These are phyloP conservation scores for Abrostola tripartita DNA, from an alignment of 2,888 invertebrate species.

Conservation along the genomic window DNA sequence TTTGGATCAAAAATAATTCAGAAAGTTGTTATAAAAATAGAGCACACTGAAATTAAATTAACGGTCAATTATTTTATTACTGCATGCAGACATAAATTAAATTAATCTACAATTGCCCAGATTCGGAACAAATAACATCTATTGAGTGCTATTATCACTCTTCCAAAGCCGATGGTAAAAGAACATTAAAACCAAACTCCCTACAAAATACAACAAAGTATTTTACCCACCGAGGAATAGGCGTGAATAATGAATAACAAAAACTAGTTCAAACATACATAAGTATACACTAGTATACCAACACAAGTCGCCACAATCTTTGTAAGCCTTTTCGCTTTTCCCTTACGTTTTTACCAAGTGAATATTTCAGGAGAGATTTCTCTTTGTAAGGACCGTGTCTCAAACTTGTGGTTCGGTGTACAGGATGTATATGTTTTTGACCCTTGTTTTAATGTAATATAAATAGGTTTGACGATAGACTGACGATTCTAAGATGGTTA, in stretches of 20 bases:
- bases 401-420: slow-evolving; percentile 34
- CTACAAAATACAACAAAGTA: not conserved
- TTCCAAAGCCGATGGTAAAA: no score
- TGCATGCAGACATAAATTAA: no score
- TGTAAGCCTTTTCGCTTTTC: slow-evolving; percentile 39
- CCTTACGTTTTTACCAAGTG: slow-evolving; percentile 46
- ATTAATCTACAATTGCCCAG: no score
- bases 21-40: no score
- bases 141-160: no score
- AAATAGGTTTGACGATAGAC: slow-evolving; percentile 2
- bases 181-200: no score
- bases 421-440: slow-evolving; percentile 20
- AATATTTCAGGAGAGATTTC: slow-evolving; percentile 52
- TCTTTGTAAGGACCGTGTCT: slow-evolving; percentile 39
- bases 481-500: no score
- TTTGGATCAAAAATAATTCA: no score
- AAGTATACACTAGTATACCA: slow-evolving; percentile 12
- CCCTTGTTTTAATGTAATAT: slow-evolving; percentile 15
- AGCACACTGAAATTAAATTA: no score
- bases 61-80: no score
- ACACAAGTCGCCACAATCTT: slow-evolving; percentile 45
- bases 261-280: slow-evolving; percentile 28
- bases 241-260: slow-evolving; percentile 41
- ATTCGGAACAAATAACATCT: no score
- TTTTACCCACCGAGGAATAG: not conserved